Evolutionary conservation across 2,113 vertebrate species (phyloP).

Genomic region (Capra hircus): DNA sequence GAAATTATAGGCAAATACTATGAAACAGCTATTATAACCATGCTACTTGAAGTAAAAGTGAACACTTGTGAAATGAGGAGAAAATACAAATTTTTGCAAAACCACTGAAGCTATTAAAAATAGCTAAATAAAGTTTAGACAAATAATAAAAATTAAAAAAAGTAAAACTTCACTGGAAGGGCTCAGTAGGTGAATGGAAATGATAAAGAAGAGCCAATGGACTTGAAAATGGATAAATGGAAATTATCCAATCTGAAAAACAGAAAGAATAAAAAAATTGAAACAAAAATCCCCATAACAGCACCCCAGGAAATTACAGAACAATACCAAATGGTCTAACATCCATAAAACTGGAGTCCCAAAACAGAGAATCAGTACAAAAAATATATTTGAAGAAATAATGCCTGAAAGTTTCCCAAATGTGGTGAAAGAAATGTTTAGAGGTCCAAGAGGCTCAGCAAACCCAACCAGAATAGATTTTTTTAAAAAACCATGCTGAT

Average conservation of each 20-base stretch:
- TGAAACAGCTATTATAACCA: neutral
- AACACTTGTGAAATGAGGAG: neutral
- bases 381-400: conserved; percentile 1
- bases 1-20: neutral
- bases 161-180: neutral
- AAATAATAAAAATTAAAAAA: neutral
- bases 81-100: neutral
- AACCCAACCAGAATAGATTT: neutral
- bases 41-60: neutral
- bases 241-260: neutral
- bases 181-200: neutral
- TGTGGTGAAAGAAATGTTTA: neutral
- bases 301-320: neutral
- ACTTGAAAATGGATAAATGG: neutral
- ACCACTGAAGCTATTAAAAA: neutral
- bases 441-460: neutral
- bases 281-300: neutral
- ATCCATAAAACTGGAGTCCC: neutral
- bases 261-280: neutral
- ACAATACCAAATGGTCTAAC: neutral
- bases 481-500: neutral
- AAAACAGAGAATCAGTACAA: neutral
- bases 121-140: neutral
- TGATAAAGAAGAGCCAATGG: neutral
- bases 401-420: neutral